These are phyloP conservation scores for Dicrurus megarhynchus DNA, from an alignment of 2,113 vertebrate genomes.

Conservation along the genomic window DNA sequence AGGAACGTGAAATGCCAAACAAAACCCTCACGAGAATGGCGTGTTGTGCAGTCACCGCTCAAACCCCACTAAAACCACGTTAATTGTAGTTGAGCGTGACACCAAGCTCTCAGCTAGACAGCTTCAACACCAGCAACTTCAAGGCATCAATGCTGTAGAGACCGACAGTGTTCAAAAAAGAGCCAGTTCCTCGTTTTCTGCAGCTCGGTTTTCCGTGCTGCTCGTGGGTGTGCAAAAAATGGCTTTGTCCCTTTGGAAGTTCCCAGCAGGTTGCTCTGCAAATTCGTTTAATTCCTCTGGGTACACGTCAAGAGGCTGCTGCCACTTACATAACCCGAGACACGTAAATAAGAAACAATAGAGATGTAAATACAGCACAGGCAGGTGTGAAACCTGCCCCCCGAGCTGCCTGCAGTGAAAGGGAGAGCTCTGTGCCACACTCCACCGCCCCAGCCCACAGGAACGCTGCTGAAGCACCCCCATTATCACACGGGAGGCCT, in stretches of 20 bases:
- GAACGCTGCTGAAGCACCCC: background rate
- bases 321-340: background rate
- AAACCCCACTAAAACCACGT: accelerated
- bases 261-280: background rate
- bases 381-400: background rate
- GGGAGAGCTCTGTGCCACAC: background rate
- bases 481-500: accelerated
- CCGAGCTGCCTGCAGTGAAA: background rate
- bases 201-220: accelerated
- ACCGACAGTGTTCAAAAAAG: background rate
- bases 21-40: background rate
- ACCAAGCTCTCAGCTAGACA: background rate
- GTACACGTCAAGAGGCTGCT: background rate
- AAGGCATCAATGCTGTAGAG: background rate
- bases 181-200: background rate
- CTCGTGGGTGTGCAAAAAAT: background rate
- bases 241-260: background rate
- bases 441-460: background rate
- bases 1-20: background rate
- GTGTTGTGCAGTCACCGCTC: accelerated
- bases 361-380: background rate
- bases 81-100: background rate
- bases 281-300: background rate
- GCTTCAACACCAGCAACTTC: background rate
- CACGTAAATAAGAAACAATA: background rate